A percentile compares a stretch with the other conserved stretches of the same genome.
Evolutionary conservation across 1,140 invertebrate species (phyloP).

Genomic region (Pseudomyrmex dendroicus): DNA sequence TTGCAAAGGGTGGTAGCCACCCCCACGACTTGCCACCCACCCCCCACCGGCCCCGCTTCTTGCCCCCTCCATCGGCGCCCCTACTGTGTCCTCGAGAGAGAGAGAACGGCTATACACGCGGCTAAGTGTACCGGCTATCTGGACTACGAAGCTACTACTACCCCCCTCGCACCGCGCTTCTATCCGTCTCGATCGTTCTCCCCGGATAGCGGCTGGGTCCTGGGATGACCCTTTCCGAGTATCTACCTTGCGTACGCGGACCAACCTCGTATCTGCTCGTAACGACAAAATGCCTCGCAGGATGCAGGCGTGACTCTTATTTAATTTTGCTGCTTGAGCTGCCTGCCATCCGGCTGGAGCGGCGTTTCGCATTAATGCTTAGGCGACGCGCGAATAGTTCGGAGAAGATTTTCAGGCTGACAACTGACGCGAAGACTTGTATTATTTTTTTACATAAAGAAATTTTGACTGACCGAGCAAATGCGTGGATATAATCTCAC

Average conservation of each 20-base stretch:
- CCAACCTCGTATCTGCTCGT: constrained; percentile 66
- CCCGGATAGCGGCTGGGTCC: constrained; percentile 69
- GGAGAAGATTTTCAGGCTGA: constrained; percentile 19
- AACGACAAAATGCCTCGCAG: constrained; percentile 67
- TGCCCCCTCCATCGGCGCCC: constrained; percentile 62
- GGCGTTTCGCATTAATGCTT: constrained; percentile 50
- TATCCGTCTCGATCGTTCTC: constrained; percentile 62
- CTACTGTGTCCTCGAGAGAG: constrained; percentile 69
- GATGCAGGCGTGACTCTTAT: constrained; percentile 69
- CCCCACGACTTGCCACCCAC: constrained; percentile 60
- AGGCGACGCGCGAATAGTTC: constrained; percentile 4
- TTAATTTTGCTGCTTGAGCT: constrained; percentile 66
- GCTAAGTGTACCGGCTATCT: constrained; percentile 78
- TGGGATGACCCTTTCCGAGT: constrained; percentile 75
- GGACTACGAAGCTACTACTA: constrained; percentile 69
- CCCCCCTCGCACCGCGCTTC: constrained; percentile 52
- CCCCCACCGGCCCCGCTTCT: constrained; percentile 54
- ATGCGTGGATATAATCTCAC: no score
- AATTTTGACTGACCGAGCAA: not conserved
- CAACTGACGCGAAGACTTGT: constrained; percentile 23
- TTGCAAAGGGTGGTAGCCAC: constrained; percentile 78
- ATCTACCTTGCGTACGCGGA: constrained; percentile 67
- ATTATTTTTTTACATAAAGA: not conserved
- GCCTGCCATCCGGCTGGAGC: constrained; percentile 38
- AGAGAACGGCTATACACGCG: constrained; percentile 77